Percentiles rank a stretch among this genome's conserved stretches.
Conservation (phyloP, 2,888 invertebrate species). For the Electrophaes corylata region DNA sequence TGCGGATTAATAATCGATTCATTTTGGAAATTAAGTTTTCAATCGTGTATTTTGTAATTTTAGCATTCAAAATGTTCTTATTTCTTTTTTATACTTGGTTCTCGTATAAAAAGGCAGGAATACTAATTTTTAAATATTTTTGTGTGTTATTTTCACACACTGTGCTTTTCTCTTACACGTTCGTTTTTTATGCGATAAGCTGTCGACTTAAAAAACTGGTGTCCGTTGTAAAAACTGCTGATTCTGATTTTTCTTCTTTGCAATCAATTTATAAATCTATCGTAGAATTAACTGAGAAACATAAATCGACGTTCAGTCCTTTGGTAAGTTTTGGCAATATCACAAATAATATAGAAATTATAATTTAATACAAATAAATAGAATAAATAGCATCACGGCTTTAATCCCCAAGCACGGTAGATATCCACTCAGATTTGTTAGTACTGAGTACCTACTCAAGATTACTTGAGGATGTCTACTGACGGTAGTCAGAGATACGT, state of each 20-base stretch:
- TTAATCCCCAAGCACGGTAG: too few species aligned
- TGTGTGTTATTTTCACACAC: not conserved
- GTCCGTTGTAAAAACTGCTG: not conserved
- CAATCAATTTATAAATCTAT: slow-evolving; percentile 16
- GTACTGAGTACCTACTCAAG: too few species aligned
- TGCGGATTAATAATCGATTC: not conserved
- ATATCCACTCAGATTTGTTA: too few species aligned
- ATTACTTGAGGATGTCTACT: too few species aligned
- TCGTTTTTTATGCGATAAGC: slow-evolving; percentile 12
- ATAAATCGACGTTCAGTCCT: slow-evolving; percentile 3
- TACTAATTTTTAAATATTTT: too few species aligned
- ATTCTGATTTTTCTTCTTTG: not conserved
- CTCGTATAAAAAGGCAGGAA: too few species aligned
- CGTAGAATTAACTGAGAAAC: slow-evolving; percentile 8
- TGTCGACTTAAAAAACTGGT: slow-evolving; percentile 3
- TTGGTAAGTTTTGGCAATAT: not conserved
- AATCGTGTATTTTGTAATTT: not conserved
- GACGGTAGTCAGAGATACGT: too few species aligned
- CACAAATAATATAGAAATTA: too few species aligned
- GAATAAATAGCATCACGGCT: too few species aligned
- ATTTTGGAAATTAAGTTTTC: not conserved
- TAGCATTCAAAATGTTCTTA: too few species aligned
- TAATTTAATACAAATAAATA: too few species aligned
- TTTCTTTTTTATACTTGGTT: too few species aligned
- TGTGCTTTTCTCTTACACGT: not conserved